Evolutionary conservation across 2,113 vertebrate genomes (phyloP), one percentile per base, ranked within the genome.

Genomic region (Chamaea fasciata): DNA sequence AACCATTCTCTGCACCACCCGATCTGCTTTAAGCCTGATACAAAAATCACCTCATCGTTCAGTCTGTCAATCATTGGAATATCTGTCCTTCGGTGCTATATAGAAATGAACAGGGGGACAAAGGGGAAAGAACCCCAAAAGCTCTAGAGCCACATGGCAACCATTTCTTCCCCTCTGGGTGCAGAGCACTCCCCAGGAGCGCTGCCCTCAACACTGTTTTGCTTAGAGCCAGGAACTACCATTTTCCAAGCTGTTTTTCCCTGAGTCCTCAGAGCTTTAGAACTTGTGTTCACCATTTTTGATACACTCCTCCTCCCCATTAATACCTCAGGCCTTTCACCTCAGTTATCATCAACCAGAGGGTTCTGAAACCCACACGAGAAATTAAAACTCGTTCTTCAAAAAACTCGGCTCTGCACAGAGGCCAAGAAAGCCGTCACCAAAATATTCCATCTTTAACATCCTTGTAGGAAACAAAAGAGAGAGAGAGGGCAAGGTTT

Each of bases 61-160:
- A 30, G 31, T 47, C 93, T 88, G 31, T 35, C 76, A 62, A 67
- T 95, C 92, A 95, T 55, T 78, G 92, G 86, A 84, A 81, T 87
- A 94, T 70, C 95, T 95, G 89, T 92, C 95, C 92, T 96, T 65
- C n/a, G 17, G 91, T 93, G 93, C 71, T 74, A 81, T 28, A 35
- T 85, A 35, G 69, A 33, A 69, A 50, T 82, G 62, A 90, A 11
- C 28, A 56, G 86, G 56, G 65, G 85, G 57, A 68, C 44, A 59
- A 94, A 83, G 37, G 57, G 76, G 63, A 96, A 97, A 97, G 95
- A 97, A 96, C 92, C 90, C 90, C 95, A 97, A 96, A 97, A 93
- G 76, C 85, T 96, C 94, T 24, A 41, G 2, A 84, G 79, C 41
- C 59, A 59, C 76, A 17, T 1, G 14, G 75, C 63, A 93, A 94